A percentile compares a stretch with the other conserved stretches of the same genome.
Conservation (phyloP, 2,113 vertebrate species). For the Neofelis nebulosa region DNA sequence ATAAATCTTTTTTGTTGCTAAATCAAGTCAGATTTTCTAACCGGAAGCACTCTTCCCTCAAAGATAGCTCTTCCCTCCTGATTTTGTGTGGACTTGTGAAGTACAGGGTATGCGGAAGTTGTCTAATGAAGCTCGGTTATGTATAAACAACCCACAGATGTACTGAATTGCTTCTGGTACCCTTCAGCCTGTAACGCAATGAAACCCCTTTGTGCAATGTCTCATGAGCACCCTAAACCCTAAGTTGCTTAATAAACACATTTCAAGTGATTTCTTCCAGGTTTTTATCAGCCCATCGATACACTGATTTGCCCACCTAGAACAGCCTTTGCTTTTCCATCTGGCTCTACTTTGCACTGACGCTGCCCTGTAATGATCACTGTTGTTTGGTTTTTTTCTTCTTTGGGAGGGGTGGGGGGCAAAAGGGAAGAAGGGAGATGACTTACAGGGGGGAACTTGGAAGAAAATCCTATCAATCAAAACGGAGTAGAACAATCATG, state of each 20-base stretch:
- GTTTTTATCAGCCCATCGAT: neutral
- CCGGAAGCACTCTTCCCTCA: neutral
- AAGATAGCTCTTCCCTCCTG: neutral
- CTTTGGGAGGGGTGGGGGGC: neutral
- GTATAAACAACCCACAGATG: slow-evolving; percentile 40
- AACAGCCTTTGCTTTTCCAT: neutral
- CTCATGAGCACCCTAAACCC: slow-evolving; percentile 39
- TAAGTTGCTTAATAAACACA: slow-evolving; percentile 65
- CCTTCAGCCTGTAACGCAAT: slow-evolving; percentile 68
- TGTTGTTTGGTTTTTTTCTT: neutral
- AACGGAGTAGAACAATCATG: neutral
- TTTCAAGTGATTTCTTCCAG: slow-evolving; percentile 43
- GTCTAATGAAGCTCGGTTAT: neutral
- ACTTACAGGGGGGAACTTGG: neutral
- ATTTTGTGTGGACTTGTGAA: slow-evolving; percentile 23
- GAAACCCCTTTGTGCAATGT: slow-evolving; percentile 69
- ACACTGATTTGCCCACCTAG: neutral
- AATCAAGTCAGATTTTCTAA: neutral
- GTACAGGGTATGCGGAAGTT: slow-evolving; percentile 31
- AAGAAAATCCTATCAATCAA: neutral
- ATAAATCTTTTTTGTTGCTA: slow-evolving; percentile 35
- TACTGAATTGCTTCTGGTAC: slow-evolving; percentile 53
- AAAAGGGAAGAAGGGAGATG: neutral
- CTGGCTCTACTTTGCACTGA: neutral
- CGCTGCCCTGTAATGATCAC: neutral